Conservation (phyloP, 2,797 vertebrate species). For the Petrocephalus sullivani region DNA sequence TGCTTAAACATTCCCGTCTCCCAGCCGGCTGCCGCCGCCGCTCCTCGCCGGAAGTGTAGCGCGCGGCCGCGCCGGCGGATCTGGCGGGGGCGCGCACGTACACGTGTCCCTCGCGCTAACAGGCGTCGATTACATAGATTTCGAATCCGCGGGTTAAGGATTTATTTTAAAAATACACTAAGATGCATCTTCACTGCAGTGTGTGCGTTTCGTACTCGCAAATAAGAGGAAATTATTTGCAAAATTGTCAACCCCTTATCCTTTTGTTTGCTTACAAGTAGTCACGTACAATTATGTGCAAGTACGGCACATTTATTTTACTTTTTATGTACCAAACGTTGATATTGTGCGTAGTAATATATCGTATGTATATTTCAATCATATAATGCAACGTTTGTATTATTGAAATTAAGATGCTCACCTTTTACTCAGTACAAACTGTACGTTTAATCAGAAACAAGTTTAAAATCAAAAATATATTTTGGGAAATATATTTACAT, state of each 20-base stretch:
- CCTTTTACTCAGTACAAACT: background rate
- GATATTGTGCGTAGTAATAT: background rate
- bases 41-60: background rate
- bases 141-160: background rate
- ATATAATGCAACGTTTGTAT: background rate
- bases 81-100: slow-evolving; percentile 35
- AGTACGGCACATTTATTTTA: background rate
- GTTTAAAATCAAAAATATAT: background rate
- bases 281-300: background rate
- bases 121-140: background rate
- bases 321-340: background rate
- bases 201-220: background rate
- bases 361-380: background rate
- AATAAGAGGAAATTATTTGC: background rate
- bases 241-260: background rate
- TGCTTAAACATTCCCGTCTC: slow-evolving; percentile 58
- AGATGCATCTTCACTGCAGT: background rate
- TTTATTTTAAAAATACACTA: background rate
- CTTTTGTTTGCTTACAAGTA: background rate
- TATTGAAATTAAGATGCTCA: background rate
- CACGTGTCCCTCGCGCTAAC: background rate
- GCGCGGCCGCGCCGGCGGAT: slow-evolving; percentile 26
- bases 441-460: background rate
- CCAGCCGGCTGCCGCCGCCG: background rate
- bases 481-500: background rate